Percentiles rank a stretch among this genome's conserved stretches.
phyloP scores from a whole-genome alignment of 2,113 vertebrate species.

The Ammodytes dubius region DNA sequence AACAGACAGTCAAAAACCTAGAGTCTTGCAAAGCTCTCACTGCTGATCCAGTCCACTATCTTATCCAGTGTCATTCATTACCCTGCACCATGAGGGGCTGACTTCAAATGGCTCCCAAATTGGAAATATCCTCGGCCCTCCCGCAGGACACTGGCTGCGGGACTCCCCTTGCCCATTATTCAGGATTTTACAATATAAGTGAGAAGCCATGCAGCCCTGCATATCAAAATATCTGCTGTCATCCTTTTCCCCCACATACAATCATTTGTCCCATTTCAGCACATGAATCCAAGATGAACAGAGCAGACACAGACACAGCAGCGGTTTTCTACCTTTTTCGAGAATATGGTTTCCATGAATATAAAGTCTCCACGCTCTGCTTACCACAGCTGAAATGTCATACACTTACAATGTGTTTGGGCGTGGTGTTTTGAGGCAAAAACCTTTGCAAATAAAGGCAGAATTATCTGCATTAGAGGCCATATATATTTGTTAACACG shows the following conservation, averaged over 20 bases:
- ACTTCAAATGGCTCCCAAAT: slow-evolving; percentile 26
- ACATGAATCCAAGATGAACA: slow-evolving; percentile 3
- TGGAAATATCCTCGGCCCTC: slow-evolving; percentile 32
- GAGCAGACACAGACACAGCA: background rate
- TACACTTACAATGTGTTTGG: background rate
- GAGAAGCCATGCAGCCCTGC: background rate
- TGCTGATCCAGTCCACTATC: slow-evolving; percentile 42
- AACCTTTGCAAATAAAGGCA: background rate
- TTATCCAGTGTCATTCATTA: slow-evolving; percentile 53
- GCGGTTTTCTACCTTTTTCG: background rate
- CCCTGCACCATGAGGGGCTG: slow-evolving; percentile 3
- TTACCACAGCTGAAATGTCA: background rate
- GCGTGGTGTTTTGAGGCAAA: background rate
- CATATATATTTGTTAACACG: too few relatives aligned
- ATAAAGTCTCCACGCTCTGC: background rate
- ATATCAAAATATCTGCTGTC: slow-evolving; percentile 12
- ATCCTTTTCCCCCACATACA: slow-evolving; percentile 1
- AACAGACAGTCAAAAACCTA: slow-evolving; percentile 41
- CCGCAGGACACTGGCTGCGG: slow-evolving; percentile 15
- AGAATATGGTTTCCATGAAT: slow-evolving; percentile 3
- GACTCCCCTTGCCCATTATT: slow-evolving; percentile 10
- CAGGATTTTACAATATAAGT: slow-evolving; percentile 20
- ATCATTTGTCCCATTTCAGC: background rate
- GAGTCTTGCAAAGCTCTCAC: slow-evolving; percentile 48
- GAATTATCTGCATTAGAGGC: background rate